Conservation (phyloP, 2,888 invertebrate species). For the Athrips mouffetella region DNA sequence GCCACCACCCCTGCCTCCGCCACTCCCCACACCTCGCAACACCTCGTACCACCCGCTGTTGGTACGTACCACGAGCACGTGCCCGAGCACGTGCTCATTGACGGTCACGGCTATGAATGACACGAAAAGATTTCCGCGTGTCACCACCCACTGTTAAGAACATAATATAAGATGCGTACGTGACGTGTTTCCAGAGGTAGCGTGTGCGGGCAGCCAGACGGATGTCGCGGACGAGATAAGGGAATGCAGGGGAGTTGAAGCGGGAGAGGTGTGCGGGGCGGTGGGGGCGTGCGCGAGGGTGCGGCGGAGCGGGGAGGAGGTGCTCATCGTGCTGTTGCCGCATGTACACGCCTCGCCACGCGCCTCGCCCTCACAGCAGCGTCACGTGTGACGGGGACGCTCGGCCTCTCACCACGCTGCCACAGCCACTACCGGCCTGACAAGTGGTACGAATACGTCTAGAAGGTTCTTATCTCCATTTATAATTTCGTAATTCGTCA, state of each 20-base stretch:
- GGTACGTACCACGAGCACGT: too few species aligned
- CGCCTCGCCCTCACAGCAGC: background rate
- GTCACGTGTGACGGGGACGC: background rate
- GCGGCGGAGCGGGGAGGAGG: background rate
- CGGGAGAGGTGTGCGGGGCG: slow-evolving; percentile 8
- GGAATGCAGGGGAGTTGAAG: background rate
- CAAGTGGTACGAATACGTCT: too few species aligned
- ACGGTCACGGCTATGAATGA: too few species aligned
- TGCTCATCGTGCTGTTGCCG: slow-evolving; percentile 19
- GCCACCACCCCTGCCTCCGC: slow-evolving; percentile 20
- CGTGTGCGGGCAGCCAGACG: background rate
- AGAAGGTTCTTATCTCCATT: too few species aligned
- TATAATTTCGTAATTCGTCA: too few species aligned
- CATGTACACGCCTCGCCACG: slow-evolving; percentile 12
- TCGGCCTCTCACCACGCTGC: too few species aligned
- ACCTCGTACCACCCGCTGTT: too few species aligned
- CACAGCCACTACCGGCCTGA: too few species aligned
- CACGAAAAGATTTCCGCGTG: too few species aligned
- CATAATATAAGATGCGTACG: too few species aligned
- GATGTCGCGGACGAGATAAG: background rate
- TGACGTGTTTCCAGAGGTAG: background rate
- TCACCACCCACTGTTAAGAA: too few species aligned
- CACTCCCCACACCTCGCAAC: slow-evolving; percentile 4
- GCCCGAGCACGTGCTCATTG: too few species aligned
- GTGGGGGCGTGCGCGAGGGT: slow-evolving; percentile 15